Percentiles rank a stretch among this genome's conserved stretches.
Evolutionary conservation across 2,113 vertebrate species (phyloP).

Genomic region (Genyomyrus donnyi): DNA sequence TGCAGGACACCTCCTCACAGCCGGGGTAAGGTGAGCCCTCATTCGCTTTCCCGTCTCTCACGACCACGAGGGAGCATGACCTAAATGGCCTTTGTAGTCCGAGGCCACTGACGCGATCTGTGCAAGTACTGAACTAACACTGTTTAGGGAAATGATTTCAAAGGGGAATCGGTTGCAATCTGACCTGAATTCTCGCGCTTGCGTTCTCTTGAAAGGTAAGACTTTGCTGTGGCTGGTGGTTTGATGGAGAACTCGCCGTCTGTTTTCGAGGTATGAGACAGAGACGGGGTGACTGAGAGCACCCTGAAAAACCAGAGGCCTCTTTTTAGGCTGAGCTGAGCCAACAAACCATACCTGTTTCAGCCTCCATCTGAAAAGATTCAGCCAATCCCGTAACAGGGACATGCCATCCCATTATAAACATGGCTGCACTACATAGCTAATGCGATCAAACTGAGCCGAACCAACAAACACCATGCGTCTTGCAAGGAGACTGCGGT

Average conservation of each 20-base stretch:
- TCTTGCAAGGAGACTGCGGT: slow-evolving; percentile 35
- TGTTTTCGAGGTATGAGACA: neutral
- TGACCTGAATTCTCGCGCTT: neutral
- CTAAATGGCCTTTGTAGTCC: slow-evolving; percentile 13
- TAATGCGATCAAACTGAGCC: slow-evolving; percentile 31
- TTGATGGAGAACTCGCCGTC: neutral
- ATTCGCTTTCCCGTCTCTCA: slow-evolving; percentile 16
- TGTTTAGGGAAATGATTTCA: neutral
- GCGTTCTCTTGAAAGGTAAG: neutral
- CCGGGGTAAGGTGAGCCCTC: neutral
- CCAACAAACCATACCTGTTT: neutral
- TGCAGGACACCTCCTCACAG: neutral
- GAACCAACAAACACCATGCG: slow-evolving; percentile 18
- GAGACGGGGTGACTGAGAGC: neutral
- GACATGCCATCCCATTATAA: neutral
- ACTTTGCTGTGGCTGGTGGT: neutral
- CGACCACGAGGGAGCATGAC: neutral
- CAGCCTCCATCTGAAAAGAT: neutral
- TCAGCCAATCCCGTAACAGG: neutral
- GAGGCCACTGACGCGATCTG: neutral
- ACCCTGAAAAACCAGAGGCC: neutral
- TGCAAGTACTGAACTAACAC: neutral
- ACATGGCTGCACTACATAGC: slow-evolving; percentile 35
- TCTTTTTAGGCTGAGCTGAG: neutral
- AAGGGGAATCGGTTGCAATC: neutral